A percentile compares a stretch with the other conserved stretches of the same genome.
Evolutionary conservation across 1,140 invertebrate genomes (phyloP).

Genomic region (Elymnias hypermnestra): DNA sequence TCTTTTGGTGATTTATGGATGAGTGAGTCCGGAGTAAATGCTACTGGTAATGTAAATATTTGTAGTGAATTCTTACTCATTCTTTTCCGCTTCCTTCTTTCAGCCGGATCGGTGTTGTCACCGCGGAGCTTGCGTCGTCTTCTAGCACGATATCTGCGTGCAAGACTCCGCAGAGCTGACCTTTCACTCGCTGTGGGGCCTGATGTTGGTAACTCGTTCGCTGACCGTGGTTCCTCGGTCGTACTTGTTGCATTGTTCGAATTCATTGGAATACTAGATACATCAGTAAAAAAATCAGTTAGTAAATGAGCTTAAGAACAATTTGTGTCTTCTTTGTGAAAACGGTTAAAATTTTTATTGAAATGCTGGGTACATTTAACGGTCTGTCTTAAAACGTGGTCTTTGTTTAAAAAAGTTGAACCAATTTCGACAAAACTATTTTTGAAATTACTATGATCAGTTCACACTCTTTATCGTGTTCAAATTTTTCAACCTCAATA

Average conservation of each 20-base stretch:
- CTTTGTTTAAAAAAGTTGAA: too few species aligned
- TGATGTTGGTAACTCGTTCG: slow-evolving; percentile 75
- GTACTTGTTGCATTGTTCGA: slow-evolving; percentile 55
- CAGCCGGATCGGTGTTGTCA: slow-evolving; percentile 57
- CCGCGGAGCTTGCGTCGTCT: slow-evolving; percentile 72
- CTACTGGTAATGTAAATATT: background rate
- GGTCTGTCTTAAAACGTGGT: too few species aligned
- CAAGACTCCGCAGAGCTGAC: slow-evolving; percentile 85
- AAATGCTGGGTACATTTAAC: too few species aligned
- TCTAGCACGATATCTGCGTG: slow-evolving; percentile 78
- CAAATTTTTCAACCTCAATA: too few species aligned
- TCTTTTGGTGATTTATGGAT: too few species aligned
- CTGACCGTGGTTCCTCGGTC: slow-evolving; percentile 65
- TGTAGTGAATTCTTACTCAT: slow-evolving; percentile 39
- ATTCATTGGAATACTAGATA: slow-evolving; percentile 18
- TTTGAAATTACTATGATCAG: too few species aligned
- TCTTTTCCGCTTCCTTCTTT: slow-evolving; percentile 68
- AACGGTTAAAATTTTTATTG: too few species aligned
- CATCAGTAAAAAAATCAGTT: background rate
- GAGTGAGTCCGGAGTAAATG: too few species aligned
- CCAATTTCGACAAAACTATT: too few species aligned
- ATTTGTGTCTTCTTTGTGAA: too few species aligned
- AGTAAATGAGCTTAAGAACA: too few species aligned
- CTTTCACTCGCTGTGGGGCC: slow-evolving; percentile 81
- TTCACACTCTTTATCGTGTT: too few species aligned